Percentiles rank a stretch among this genome's conserved stretches.
Conservation (phyloP, 2,888 invertebrate genomes). For the Nemotelus pantherinus region DNA sequence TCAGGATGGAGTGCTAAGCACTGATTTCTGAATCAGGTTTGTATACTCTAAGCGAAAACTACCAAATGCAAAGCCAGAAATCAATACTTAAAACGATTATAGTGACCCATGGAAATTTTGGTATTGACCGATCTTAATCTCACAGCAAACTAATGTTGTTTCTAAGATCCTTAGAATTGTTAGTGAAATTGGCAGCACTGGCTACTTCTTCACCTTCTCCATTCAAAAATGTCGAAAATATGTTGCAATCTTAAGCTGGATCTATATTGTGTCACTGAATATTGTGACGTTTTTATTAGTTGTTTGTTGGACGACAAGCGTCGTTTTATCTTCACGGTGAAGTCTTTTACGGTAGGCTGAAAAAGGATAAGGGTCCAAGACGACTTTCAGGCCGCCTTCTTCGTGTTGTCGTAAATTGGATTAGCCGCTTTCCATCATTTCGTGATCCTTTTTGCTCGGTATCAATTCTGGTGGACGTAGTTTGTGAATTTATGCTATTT, state of each 20-base stretch:
- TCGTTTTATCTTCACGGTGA: conserved; percentile 5
- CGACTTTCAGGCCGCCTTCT: conserved; percentile 31
- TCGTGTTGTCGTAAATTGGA: conserved; percentile 59
- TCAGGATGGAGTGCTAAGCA: no score
- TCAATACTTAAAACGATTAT: no score
- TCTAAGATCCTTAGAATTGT: neutral
- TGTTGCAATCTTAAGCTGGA: conserved; percentile 56
- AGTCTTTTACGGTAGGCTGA: conserved; percentile 1
- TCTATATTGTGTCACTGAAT: conserved; percentile 54
- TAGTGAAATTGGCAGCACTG: neutral
- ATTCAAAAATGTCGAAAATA: conserved; percentile 50
- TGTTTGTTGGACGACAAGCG: conserved; percentile 55
- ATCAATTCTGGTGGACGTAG: neutral
- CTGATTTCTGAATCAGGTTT: no score
- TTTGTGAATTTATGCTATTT: conserved; percentile 48
- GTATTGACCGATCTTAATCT: no score
- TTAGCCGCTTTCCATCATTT: conserved; percentile 56
- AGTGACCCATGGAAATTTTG: no score
- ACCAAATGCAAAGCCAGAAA: no score
- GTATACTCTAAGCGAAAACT: no score
- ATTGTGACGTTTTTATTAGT: conserved; percentile 62
- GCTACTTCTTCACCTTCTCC: conserved; percentile 49
- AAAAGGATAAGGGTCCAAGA: conserved; percentile 27
- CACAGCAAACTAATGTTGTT: no score
- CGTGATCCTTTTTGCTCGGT: conserved; percentile 11